Conservation (phyloP, 2,113 vertebrate species). For the Xenopus tropicalis region UCB_Xtro_10.0 CM004443.2:203635501-203636000, state of each 20-base stretch:
- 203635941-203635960: no score
- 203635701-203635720: slow-evolving; percentile 21
- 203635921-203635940: no score
- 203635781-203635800: slow-evolving; percentile 26
- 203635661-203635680: slow-evolving; percentile 26
- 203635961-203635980: no score
- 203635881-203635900: background rate
- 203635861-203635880: background rate
- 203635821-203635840: slow-evolving; percentile 1
- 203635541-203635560: no score
- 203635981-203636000: no score
- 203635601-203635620: no score
- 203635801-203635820: slow-evolving; percentile 1
- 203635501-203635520: no score
- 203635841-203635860: background rate
- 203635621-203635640: no score
- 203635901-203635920: background rate
- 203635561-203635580: no score
- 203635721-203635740: slow-evolving; percentile 6
- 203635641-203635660: slow-evolving; percentile 6
- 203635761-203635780: background rate
- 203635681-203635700: background rate
- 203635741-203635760: background rate
- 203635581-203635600: no score
- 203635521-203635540: no score